Base-by-base conservation (phyloP, 2,113 vertebrate species). In the Hippocampus barbouri region DNA sequence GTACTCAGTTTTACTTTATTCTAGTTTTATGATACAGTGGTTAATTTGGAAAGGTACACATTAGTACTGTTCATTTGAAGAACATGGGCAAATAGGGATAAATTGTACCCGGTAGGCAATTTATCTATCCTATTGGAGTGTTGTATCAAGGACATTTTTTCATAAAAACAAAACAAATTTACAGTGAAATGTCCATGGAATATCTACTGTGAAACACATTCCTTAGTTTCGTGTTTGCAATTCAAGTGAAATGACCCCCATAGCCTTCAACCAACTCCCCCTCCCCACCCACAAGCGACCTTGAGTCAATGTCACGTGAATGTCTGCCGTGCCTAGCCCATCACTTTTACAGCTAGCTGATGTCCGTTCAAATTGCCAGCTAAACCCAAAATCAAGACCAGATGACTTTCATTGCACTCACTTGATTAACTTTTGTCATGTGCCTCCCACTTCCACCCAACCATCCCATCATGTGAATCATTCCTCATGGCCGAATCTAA, bases 291-390 rank as follows among this genome's bases (percentile, higher is more conserved):
- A 23, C 49, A 69, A 43, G 64, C 66, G 40, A 84, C 90, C 90
- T 91, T 88, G 77, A 82, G 18, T 60, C 83, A 90, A 91, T 91
- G 90, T 87, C 86, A 79, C n/a, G 1, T 6, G 14, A 62, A 30
- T 75, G 85, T 83, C 79, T 86, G 78, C 66, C 76, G 69, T 9
- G 49, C 66, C 68, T 57, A 51, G 65, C 70, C 64, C 18, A 25
- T 1, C 18, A 69, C 82, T 81, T 75, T 72, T 76, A 66, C n/a
- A 18, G n/a, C 43, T 8, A 25, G n/a, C 21, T n/a, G 9, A 47
- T 63, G 23, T 59, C 30, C 43, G 16, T 25, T 73, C 56, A 34
- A 66, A 30, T 45, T 68, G 0, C 0, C 16, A 20, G 23, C 60
- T 62, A 71, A 2, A 30, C 4, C 23, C 27, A 11, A 43, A 60